These are phyloP conservation scores for Drosophila peninsularis DNA, from an alignment of 2,888 invertebrate genomes.

Conservation along the genomic window DNA sequence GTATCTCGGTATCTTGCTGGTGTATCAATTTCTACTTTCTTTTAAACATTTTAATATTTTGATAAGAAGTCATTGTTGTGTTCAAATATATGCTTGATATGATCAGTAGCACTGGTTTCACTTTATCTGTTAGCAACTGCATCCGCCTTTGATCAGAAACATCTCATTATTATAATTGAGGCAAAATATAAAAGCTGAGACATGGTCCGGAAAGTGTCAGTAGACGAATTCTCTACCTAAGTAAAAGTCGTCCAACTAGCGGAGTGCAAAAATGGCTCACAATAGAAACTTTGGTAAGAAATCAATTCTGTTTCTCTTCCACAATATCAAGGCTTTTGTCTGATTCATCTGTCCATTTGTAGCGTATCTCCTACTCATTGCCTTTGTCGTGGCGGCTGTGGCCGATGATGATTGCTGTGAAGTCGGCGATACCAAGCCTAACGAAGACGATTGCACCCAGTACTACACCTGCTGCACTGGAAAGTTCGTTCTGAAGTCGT, in stretches of 20 bases:
- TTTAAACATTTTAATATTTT: conserved; percentile 15
- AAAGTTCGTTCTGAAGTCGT: conserved; percentile 35
- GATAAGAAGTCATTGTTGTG: conserved; percentile 27
- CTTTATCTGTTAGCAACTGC: conserved; percentile 30
- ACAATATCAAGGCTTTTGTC: neutral
- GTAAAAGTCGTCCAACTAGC: conserved; percentile 27
- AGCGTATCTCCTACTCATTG: conserved; percentile 28
- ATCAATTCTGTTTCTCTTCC: neutral
- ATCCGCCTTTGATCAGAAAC: conserved; percentile 21
- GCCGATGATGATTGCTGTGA: conserved; percentile 37
- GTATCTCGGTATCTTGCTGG: neutral
- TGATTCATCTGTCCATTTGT: neutral
- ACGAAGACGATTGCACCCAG: conserved; percentile 40
- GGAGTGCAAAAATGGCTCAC: conserved; percentile 24
- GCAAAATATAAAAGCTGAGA: conserved; percentile 48
- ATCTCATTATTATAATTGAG: conserved; percentile 54
- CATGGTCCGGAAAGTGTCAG: conserved; percentile 19
- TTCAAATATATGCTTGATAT: conserved; percentile 32
- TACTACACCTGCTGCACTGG: conserved; percentile 46
- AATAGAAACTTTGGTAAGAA: conserved; percentile 29
- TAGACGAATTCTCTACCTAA: conserved; percentile 17
- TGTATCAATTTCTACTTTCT: conserved; percentile 1
- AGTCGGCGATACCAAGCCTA: conserved; percentile 32
- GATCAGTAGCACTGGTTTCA: conserved; percentile 27
- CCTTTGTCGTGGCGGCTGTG: conserved; percentile 12